These are phyloP conservation scores for Epirrita christyi DNA, from an alignment of 2,888 invertebrate genomes.

Conservation along the genomic window DNA sequence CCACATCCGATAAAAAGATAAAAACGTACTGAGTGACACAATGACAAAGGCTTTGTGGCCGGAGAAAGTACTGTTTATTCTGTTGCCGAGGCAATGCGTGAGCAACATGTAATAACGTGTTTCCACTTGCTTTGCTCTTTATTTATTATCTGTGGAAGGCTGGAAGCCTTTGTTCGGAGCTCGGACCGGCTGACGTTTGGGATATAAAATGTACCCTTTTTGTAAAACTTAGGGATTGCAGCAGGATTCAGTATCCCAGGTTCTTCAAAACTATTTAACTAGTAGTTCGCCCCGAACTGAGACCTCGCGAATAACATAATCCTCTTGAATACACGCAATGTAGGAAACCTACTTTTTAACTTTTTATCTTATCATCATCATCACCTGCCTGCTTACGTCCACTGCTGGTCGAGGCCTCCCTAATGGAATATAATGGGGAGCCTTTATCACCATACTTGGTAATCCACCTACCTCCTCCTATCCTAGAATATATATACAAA, in stretches of 20 bases:
- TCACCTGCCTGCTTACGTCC: too few relatives aligned
- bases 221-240: constrained; percentile 13
- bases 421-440: too few relatives aligned
- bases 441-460: too few relatives aligned
- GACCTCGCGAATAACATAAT: too few relatives aligned
- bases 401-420: too few relatives aligned
- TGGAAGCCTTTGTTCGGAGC: constrained; percentile 34
- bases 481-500: too few relatives aligned
- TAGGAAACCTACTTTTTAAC: too few relatives aligned
- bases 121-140: constrained; percentile 39
- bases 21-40: constrained; percentile 43
- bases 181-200: constrained; percentile 23
- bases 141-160: constrained; percentile 37
- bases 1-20: constrained; percentile 42
- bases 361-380: too few relatives aligned
- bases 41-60: constrained; percentile 39
- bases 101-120: constrained; percentile 50
- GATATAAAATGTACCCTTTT: constrained; percentile 25
- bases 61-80: constrained; percentile 28
- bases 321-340: too few relatives aligned
- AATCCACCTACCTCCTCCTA: too few relatives aligned
- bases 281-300: too few relatives aligned
- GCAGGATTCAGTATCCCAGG: constrained; percentile 8
- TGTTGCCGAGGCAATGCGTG: constrained; percentile 46
- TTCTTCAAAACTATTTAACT: constrained; percentile 1